Evolutionary conservation across 1,140 invertebrate genomes (phyloP).

Genomic region (Drosophila sucinea): DNA sequence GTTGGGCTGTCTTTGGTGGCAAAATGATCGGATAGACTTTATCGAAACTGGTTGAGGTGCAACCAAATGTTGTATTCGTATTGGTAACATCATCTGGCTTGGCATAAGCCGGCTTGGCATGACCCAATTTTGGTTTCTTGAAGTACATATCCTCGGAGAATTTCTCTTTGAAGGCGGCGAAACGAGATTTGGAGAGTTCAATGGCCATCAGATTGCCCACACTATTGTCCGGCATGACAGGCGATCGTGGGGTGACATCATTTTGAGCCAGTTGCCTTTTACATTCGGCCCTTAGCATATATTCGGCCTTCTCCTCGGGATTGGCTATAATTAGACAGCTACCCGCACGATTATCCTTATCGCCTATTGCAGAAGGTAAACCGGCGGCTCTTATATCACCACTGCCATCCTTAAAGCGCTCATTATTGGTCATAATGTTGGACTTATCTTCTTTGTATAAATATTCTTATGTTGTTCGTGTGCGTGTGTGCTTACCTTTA

Average conservation of each 20-base stretch:
- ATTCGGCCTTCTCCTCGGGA: slow-evolving; percentile 54
- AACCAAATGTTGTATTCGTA: slow-evolving; percentile 58
- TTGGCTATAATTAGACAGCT: slow-evolving; percentile 35
- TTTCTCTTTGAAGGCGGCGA: slow-evolving; percentile 63
- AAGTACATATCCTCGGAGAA: slow-evolving; percentile 70
- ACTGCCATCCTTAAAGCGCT: slow-evolving; percentile 45
- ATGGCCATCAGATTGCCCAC: slow-evolving; percentile 48
- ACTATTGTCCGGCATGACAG: slow-evolving; percentile 21
- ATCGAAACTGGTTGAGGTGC: background rate
- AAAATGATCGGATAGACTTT: slow-evolving; percentile 53
- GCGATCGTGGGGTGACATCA: slow-evolving; percentile 11
- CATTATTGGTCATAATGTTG: slow-evolving; percentile 52
- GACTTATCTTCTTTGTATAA: background rate
- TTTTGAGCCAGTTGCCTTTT: background rate
- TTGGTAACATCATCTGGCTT: slow-evolving; percentile 68
- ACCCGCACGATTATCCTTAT: background rate
- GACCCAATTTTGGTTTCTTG: slow-evolving; percentile 53
- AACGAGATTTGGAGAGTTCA: slow-evolving; percentile 64
- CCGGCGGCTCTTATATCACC: slow-evolving; percentile 44
- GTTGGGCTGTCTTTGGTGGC: slow-evolving; percentile 48
- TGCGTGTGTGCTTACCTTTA: slow-evolving; percentile 5
- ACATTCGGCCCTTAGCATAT: slow-evolving; percentile 39
- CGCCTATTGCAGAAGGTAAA: background rate
- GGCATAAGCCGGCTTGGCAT: slow-evolving; percentile 37
- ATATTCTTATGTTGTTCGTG: background rate